Evolutionary conservation across 2,797 vertebrate genomes (phyloP), one percentile per base, ranked within the genome.

Genomic region (Gobio occitaniae): DNA sequence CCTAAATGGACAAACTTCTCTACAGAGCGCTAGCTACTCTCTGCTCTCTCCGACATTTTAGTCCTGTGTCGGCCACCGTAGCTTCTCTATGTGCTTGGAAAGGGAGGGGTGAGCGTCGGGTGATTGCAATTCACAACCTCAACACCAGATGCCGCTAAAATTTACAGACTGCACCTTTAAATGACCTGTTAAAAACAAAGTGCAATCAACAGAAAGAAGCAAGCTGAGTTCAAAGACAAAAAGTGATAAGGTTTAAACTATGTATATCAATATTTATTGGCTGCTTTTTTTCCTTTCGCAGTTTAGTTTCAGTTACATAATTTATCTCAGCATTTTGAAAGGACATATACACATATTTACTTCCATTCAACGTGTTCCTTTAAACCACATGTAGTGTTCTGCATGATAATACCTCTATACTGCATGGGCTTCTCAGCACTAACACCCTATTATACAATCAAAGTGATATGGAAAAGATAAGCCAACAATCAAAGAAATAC

Each of bases 261-360:
- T n/a, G 59, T 86, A 91, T 94, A 91, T 95, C 88, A 90, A 92
- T 93, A 89, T 95, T 95, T 96, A 95, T 95, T 95, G 85, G 81
- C 88, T 90, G 78, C 89, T 86, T 84, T 87, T 92, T 88, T 89
- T 93, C 61, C 66, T 87, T 89, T 93, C 71, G 65, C 83, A 84
- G 83, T 89, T 89, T 93, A 91, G 84, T 87, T 90, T 91, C 79
- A 90, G 87, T 90, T 93, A 96, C 93, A 94, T 91, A 71, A 93
- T 90, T 91, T 88, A 90, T 92, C 88, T 94, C 88, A 93, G 90
- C 89, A 91, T 92, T 91, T 91, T 91, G 89, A 86, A 91, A 93
- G 86, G 92, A 95, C 93, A 92, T 93, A 91, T 91, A 93, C 88
- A 95, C 93, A 94, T 91, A 91, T 88, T 93, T 82, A 94, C 92